Base-by-base conservation (phyloP, 2,797 vertebrate species). In the Hydrolagus colliei region DNA sequence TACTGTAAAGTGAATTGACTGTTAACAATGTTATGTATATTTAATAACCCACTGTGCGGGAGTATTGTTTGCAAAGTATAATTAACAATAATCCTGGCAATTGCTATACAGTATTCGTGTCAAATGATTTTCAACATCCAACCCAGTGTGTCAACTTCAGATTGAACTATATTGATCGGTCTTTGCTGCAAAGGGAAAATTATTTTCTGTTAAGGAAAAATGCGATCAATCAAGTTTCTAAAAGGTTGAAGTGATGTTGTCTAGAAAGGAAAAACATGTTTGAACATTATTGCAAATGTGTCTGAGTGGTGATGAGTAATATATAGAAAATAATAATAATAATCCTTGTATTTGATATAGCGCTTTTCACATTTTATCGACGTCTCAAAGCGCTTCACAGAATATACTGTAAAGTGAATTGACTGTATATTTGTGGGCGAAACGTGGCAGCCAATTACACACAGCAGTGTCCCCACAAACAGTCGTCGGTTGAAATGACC, bases 31-130 rank as follows among this genome's bases (percentile, higher is more conserved):
- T 3, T 52, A 52, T 52, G 41, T 52, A 52, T 6, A 52, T 52
- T 52, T 52, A 52, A 52, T 52, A 52, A 52, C 41, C 41, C 41
- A 71, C 32, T 41, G 41, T 61, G 61, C 41, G 52, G 20, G 5
- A 71, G 68, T 20, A 71, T 71, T 68, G 79, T 68, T 84, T 84
- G 79, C 65, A 84, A 84, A 16, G 16, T n/a, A 35, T 22, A 84
- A 71, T 84, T 84, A 6, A 52, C 41, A 52, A 52, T 52, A 52
- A 52, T 52, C 27, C 27, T 27, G 27, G 6, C 41, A 52, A 52
- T 52, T 52, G 41, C 41, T 52, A 52, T 52, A 52, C 27, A 27
- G 27, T 27, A 27, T 27, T 52, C 62, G 27, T 82, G 65, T 52
- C 9, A 35, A 61, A 9, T 79, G 77, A 82, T 68, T 82, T 67